Conservation (phyloP, 2,888 invertebrate species). For the Galeopsomyia nigrocyanea region DNA sequence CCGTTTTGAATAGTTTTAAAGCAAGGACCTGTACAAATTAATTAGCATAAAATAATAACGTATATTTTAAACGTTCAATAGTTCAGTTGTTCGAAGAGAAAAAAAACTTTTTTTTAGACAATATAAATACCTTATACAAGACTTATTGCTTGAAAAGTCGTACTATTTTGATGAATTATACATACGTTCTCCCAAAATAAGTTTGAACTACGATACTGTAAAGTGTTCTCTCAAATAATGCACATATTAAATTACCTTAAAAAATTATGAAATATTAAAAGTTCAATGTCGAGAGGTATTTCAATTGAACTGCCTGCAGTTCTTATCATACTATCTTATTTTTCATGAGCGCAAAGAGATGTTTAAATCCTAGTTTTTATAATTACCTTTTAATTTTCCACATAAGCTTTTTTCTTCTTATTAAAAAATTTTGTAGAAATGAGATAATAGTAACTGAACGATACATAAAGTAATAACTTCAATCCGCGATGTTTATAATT, state of each 20-base stretch:
- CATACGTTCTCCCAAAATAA: constrained; percentile 28
- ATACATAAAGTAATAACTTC: constrained; percentile 15
- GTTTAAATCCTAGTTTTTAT: background rate
- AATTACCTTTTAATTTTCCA: background rate
- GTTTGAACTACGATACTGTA: constrained; percentile 22
- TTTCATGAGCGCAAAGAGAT: background rate
- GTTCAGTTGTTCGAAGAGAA: constrained; percentile 22
- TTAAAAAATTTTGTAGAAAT: constrained; percentile 21
- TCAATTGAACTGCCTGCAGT: too few relatives aligned
- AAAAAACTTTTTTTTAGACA: constrained; percentile 36
- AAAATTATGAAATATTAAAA: constrained; percentile 21
- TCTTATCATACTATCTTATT: too few relatives aligned
- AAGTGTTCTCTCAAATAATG: constrained; percentile 24
- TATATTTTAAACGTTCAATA: constrained; percentile 32
- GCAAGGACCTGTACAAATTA: constrained; percentile 44
- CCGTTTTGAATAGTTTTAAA: background rate
- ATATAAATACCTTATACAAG: background rate
- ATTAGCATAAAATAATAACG: constrained; percentile 51
- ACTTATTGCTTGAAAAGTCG: constrained; percentile 26
- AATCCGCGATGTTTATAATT: constrained; percentile 27
- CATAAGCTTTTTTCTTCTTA: background rate
- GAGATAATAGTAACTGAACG: constrained; percentile 14
- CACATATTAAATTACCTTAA: constrained; percentile 23
- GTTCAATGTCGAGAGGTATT: background rate
- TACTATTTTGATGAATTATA: constrained; percentile 31